These are phyloP conservation scores for Tragopan temminckii DNA, from an alignment of 2,797 vertebrate species.

Conservation along the genomic window DNA sequence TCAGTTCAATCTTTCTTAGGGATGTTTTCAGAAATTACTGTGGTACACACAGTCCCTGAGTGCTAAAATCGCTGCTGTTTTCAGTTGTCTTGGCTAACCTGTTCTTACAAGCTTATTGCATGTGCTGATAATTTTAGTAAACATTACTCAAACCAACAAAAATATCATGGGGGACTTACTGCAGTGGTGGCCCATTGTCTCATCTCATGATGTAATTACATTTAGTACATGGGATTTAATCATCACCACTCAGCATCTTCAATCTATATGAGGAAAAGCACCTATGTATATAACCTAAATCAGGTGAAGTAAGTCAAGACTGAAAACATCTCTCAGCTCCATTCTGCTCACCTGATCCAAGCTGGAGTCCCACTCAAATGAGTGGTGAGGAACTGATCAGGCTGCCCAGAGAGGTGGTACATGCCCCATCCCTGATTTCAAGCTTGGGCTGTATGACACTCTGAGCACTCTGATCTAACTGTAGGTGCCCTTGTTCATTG, in stretches of 20 bases:
- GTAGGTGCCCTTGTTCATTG: too few species aligned
- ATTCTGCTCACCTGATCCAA: not conserved
- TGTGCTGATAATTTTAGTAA: not conserved
- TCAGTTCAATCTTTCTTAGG: not conserved
- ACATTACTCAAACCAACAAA: not conserved
- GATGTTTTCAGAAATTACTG: not conserved
- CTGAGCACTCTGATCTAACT: too few species aligned
- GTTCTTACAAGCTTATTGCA: not conserved
- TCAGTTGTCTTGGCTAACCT: not conserved
- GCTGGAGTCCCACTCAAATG: not conserved
- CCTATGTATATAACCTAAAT: not conserved
- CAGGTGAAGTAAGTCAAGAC: accelerated
- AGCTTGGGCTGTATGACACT: too few species aligned
- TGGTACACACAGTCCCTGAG: not conserved
- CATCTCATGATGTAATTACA: not conserved
- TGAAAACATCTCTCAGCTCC: not conserved
- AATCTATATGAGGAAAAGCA: not conserved
- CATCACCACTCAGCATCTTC: not conserved
- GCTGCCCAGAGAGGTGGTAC: too few species aligned
- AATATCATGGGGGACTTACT: accelerated
- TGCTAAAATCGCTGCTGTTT: not conserved
- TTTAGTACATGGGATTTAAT: not conserved
- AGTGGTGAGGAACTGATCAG: too few species aligned
- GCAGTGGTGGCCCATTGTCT: not conserved
- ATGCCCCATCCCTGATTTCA: too few species aligned